Base-by-base conservation (phyloP, 2,888 invertebrate species). In the Serrognathus titanus region DNA sequence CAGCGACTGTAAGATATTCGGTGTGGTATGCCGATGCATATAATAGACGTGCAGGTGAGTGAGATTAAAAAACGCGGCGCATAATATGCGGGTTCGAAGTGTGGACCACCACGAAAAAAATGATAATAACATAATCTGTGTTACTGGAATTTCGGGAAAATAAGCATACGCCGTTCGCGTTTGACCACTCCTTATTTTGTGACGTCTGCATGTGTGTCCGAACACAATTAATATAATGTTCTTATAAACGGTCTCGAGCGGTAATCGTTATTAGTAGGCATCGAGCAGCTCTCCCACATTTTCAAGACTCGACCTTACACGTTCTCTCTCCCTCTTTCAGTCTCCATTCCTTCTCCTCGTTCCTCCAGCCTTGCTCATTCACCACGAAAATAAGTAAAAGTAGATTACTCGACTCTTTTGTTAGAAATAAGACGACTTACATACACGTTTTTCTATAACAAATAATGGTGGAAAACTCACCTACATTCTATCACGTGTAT, bases 231-330 rank as follows among this genome's bases (percentile, higher is more conserved):
- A 63, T 60, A 62, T 63, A 54, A 48, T 51, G 57, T 57, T 59
- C 57, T 54, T 59, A 57, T 60, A 62, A 60, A 63, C 56, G 56
- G 57, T 60, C 61, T 55, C 43, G 54, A 61, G 62, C 63, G 63
- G 63, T 62, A 62, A 58, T 58, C 52, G 54, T 63, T 63, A 63
- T 63, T 63, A 63, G 63, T 60, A 62, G 63, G 63, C 53, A 58
- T 54, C 55, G 58, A 58, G 60, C 52, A 61, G 55, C 52, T 53
- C 51, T 58, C 56, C 60, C 62, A 60, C 61, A 56, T 60, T 59
- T 62, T 43, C 56, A 47, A 49, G 54, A 40, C 54, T 60, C 58
- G 54, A 54, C 55, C 45, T 58, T 55, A 57, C 53, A 41, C 49
- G 50, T 51, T 48, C 36, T 51, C 40, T 39, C 39, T 48, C 16